Conservation (phyloP, 2,113 vertebrate genomes). For the Callocephalon fimbriatum region DNA sequence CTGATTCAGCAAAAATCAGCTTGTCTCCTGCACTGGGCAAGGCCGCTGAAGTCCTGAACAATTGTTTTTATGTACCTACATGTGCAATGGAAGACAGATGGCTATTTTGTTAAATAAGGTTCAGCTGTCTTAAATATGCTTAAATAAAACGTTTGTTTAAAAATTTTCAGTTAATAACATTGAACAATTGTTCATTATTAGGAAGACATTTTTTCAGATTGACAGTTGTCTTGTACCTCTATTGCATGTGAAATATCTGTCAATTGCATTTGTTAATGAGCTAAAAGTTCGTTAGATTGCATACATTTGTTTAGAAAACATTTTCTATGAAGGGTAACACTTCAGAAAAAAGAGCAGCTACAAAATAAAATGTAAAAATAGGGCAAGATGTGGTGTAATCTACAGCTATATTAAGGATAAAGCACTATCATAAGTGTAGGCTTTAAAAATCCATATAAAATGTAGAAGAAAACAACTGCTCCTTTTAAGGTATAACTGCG, state of each 20-base stretch:
- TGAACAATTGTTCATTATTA: neutral
- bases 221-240: neutral
- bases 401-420: neutral
- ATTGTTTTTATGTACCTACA: neutral
- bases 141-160: neutral
- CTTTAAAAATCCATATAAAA: neutral
- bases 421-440: neutral
- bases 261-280: neutral
- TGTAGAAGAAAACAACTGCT: neutral
- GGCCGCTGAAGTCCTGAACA: neutral
- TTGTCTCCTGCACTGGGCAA: neutral
- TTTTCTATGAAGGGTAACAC: neutral
- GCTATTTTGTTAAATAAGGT: neutral
- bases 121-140: neutral
- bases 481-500: neutral
- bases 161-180: neutral
- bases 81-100: neutral
- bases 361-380: neutral
- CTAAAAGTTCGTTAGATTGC: neutral
- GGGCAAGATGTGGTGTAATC: neutral
- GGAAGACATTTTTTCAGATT: neutral
- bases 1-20: slow-evolving; percentile 48
- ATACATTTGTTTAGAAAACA: neutral
- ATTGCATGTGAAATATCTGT: neutral
- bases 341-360: neutral